Percentiles rank a stretch among this genome's conserved stretches.
These are phyloP conservation scores for Apogon hyalosoma DNA, from an alignment of 2,797 vertebrate species.

Conservation along the genomic window DNA sequence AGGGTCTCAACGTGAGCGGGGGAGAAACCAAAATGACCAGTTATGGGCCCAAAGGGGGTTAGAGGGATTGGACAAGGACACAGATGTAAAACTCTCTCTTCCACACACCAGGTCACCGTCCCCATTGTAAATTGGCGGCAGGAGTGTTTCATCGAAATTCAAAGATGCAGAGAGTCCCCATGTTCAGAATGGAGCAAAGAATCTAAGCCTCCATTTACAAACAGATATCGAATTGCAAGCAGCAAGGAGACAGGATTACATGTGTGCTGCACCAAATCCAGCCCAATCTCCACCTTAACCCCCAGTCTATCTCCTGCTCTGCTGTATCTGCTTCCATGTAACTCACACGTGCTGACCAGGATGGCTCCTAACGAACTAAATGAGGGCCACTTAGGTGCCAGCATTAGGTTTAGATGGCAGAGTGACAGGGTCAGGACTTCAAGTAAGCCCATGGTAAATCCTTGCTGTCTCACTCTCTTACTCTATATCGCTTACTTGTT, in stretches of 20 bases:
- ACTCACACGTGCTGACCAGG: conserved; percentile 53
- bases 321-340: conserved; percentile 44
- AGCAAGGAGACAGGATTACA: conserved; percentile 60
- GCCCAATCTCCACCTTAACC: conserved; percentile 65
- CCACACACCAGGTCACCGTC: conserved; percentile 28
- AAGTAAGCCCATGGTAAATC: conserved; percentile 62
- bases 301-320: conserved; percentile 29
- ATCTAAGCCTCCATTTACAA: conserved; percentile 52
- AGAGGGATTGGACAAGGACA: conserved; percentile 29
- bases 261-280: conserved; percentile 66
- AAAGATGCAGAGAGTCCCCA: conserved; percentile 34
- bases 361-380: conserved; percentile 72
- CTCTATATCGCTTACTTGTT: conserved; percentile 4
- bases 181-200: conserved; percentile 32
- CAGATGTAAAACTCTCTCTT: conserved; percentile 40
- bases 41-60: conserved; percentile 46
- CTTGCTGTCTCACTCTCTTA: conserved; percentile 20
- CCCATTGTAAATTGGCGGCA: conserved; percentile 62
- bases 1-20: conserved; percentile 39
- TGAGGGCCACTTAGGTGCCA: conserved; percentile 74
- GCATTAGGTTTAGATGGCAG: conserved; percentile 59
- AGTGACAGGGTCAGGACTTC: conserved; percentile 65
- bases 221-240: conserved; percentile 58
- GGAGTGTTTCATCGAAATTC: conserved; percentile 28
- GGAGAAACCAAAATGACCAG: conserved; percentile 58